Percentiles rank a stretch among this genome's conserved stretches.
phyloP scores from a whole-genome alignment of 1,140 invertebrate species.

The Saccostrea glomerata region DNA sequence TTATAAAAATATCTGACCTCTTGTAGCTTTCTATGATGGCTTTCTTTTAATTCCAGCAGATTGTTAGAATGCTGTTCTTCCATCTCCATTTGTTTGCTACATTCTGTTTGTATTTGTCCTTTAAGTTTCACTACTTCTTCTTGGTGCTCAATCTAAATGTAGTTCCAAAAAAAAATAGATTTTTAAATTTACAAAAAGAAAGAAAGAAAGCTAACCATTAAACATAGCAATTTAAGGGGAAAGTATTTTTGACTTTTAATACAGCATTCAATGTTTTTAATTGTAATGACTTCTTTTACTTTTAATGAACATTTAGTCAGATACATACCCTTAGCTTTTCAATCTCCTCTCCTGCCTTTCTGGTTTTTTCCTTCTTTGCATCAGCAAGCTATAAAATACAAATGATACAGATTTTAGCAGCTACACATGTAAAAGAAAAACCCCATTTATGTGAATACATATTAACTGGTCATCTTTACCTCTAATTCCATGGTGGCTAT shows the following conservation, averaged over 20 bases:
- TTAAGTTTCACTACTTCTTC: not conserved
- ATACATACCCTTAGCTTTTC: not conserved
- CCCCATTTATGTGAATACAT: not conserved
- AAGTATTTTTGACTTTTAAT: too few relatives aligned
- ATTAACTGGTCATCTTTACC: constrained; percentile 26
- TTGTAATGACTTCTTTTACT: too few relatives aligned
- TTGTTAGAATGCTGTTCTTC: not conserved
- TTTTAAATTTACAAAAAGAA: not conserved
- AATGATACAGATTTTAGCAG: not conserved
- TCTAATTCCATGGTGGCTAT: constrained; percentile 50
- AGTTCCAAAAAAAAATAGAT: not conserved
- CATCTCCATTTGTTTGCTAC: not conserved
- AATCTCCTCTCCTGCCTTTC: not conserved
- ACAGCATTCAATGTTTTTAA: too few relatives aligned
- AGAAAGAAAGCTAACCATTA: too few relatives aligned
- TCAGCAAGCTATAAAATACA: not conserved
- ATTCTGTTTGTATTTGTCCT: not conserved
- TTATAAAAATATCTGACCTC: not conserved
- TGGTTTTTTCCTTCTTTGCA: not conserved
- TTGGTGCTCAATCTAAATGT: not conserved
- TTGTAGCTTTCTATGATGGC: not conserved
- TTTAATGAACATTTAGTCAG: not conserved
- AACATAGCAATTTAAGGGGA: too few relatives aligned
- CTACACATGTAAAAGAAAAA: not conserved
- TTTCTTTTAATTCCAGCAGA: constrained; percentile 9